Base-by-base conservation (phyloP, 37 sponge, comb jelly and placozoan species). In the Geodia barretti region DNA sequence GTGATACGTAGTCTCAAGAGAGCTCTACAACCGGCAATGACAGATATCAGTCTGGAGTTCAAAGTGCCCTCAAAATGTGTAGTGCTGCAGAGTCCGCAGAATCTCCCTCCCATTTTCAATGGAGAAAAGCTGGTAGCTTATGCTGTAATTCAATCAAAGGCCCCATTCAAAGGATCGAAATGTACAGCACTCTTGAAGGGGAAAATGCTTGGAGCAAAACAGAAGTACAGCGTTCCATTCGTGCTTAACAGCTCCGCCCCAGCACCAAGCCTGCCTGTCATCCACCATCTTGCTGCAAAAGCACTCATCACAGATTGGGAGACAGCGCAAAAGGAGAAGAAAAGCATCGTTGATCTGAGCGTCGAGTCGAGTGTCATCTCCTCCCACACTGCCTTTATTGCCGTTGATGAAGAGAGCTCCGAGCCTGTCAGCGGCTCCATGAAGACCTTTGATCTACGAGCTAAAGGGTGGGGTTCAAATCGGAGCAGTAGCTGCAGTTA, bases 271-370 rank as follows among this genome's bases (percentile, higher is more conserved):
- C 26, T 76, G 20, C 77, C 77, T 21, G 37, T 60, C 62, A 61
- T 87, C 72, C 88, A 87, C 88, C 88, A 87, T n/a, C 83, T 87
- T 28, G 88, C 88, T 31, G 77, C 73, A 14, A 87, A 81, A 81
- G 35, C 68, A 40, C 80, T 86, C 42, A 86, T 86, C 80, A 71
- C 70, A 34, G 86, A 79, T 31, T 76, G 54, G 60, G 37, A 66
- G 47, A 32, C 34, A 19, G 81, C 41, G 24, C 30, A n/a, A 23
- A 29, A 33, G 19, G 70, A 34, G 37, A 77, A 88, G 72, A 62
- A 70, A 40, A 83, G 83, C 41, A 88, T 88, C 17, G 72, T 88
- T 24, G 74, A 79, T 67, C 75, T 89, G 71, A 89, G 90, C 62
- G 61, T 84, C 58, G 85, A 83, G 29, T 65, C 41, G 28, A 72